These are phyloP conservation scores for Drosophila yakuba DNA, from an alignment of 1,140 invertebrate genomes.

Conservation along the genomic window DNA sequence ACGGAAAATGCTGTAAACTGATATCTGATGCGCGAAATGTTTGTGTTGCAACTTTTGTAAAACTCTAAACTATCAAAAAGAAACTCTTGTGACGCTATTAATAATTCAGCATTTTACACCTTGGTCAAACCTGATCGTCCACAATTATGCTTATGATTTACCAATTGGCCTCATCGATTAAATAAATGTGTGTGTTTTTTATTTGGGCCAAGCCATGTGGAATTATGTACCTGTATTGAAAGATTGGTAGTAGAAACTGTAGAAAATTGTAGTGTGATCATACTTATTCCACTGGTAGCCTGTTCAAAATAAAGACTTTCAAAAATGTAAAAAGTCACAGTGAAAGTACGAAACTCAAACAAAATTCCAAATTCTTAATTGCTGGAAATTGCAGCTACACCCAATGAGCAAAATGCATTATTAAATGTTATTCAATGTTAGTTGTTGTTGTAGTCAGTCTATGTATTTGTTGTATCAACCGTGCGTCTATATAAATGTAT, in stretches of 20 bases:
- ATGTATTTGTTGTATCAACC: constrained; percentile 72
- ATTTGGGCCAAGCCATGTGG: constrained; percentile 59
- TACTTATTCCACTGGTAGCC: constrained; percentile 65
- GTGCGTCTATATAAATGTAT: constrained; percentile 50
- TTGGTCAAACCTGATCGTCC: constrained; percentile 65
- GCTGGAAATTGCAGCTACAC: constrained; percentile 37
- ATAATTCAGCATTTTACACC: constrained; percentile 70
- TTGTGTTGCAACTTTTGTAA: constrained; percentile 80
- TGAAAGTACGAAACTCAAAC: not conserved
- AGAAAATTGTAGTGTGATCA: constrained; percentile 40
- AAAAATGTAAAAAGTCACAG: not conserved
- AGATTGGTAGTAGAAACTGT: constrained; percentile 46
- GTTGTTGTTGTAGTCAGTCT: constrained; percentile 80
- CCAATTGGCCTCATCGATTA: constrained; percentile 65
- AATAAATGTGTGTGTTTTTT: constrained; percentile 34
- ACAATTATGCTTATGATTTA: constrained; percentile 71
- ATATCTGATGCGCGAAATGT: constrained; percentile 78
- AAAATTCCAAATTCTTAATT: constrained; percentile 44
- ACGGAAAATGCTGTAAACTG: constrained; percentile 77
- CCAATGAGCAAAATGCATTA: constrained; percentile 37
- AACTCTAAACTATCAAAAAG: constrained; percentile 29
- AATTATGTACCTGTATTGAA: constrained; percentile 44
- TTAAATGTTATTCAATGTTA: constrained; percentile 61
- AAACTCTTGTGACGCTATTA: constrained; percentile 40
- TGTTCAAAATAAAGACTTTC: constrained; percentile 10